These are phyloP conservation scores for Elegia similella DNA, from an alignment of 2,888 invertebrate species.

Conservation along the genomic window DNA sequence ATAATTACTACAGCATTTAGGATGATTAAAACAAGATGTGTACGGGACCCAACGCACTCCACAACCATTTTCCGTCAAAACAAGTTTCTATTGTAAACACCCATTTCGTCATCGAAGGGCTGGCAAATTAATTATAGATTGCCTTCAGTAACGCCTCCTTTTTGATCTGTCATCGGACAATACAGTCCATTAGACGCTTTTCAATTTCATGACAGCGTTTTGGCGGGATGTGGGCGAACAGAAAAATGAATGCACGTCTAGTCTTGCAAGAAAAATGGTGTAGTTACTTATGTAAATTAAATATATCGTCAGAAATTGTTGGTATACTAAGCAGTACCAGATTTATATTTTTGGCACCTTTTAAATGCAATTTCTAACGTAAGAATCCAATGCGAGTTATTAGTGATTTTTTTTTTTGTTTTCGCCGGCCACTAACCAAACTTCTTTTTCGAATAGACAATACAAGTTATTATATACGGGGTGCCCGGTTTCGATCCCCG, in stretches of 20 bases:
- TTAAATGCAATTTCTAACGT: too few relatives aligned
- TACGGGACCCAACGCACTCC: neutral
- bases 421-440: too few relatives aligned
- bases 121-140: slow-evolving; percentile 46
- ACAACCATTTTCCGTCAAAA: slow-evolving; percentile 17
- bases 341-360: too few relatives aligned
- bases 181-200: slow-evolving; percentile 48
- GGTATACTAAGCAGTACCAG: too few relatives aligned
- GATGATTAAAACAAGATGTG: slow-evolving; percentile 7
- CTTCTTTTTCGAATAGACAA: too few relatives aligned
- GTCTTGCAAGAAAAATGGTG: neutral
- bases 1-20: neutral
- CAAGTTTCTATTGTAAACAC: slow-evolving; percentile 26
- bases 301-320: too few relatives aligned
- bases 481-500: too few relatives aligned
- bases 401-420: too few relatives aligned
- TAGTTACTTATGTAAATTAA: neutral
- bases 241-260: slow-evolving; percentile 20
- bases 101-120: slow-evolving; percentile 30
- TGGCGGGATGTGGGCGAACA: slow-evolving; percentile 20
- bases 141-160: slow-evolving; percentile 38
- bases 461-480: too few relatives aligned
- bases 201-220: slow-evolving; percentile 34
- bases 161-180: slow-evolving; percentile 43
- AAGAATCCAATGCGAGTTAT: too few relatives aligned